Base-by-base conservation (phyloP, 2,888 invertebrate species). In the Phanerotoma sp. region DNA sequence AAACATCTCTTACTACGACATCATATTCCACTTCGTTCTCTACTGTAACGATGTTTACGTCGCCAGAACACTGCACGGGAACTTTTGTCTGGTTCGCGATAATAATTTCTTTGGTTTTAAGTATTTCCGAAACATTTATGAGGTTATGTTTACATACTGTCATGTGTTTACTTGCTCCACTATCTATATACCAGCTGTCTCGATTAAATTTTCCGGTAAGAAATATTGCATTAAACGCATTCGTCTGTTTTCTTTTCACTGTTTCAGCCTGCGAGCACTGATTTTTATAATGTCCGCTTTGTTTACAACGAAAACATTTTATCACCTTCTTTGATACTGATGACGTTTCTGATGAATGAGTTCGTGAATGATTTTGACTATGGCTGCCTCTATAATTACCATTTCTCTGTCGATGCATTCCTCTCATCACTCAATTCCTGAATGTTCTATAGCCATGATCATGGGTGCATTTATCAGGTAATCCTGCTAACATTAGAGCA, bases 151-250 rank as follows among this genome's bases (percentile, higher is more conserved):
- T 58, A 50, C 47, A 42, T 51, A 56, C 56, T 1, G 61, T 13
- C 21, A 69, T 56, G 58, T 70, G 66, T 30, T 57, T 46, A 48
- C 65, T 67, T 16, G 68, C 68, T 5, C 67, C 70, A 6, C 63
- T 63, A 49, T 71, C 68, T 1, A 69, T 11, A 37, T 68, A 71
- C 68, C 63, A 71, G 33, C 68, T 65, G n/a, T 44, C 42, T 15
- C 28, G 13, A 21, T 15, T 44, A 10, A 53, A 59, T 13, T 50
- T 16, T 2, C 60, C 63, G n/a, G 53, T 66, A 16, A 61, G 47
- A 55, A 64, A 63, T 47, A 64, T 65, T 21, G 60, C 67, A 60
- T 57, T 65, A 56, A 70, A 68, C 18, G 60, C 64, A 46, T 62
- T 63, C 5, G 25, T 6, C 7, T 25, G 25, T 25, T 25, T 25